Evolutionary conservation across 2,797 vertebrate species (phyloP).

Genomic region (Sebastolobus altivelis): DNA sequence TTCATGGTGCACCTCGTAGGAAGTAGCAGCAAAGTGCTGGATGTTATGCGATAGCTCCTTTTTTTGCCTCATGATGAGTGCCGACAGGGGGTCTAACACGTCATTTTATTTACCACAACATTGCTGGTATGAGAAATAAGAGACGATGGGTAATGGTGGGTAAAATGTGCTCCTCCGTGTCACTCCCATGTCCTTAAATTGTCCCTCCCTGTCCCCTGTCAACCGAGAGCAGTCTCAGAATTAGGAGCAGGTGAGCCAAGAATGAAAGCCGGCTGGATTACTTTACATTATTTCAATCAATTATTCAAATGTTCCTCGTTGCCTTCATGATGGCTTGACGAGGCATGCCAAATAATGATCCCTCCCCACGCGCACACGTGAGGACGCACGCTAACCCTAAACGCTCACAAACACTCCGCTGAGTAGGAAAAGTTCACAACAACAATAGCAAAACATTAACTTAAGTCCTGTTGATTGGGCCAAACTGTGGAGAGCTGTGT

Average conservation of each 20-base stretch:
- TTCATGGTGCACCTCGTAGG: not conserved
- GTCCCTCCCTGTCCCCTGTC: constrained; percentile 76
- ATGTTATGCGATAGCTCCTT: not conserved
- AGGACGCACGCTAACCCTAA: constrained; percentile 1
- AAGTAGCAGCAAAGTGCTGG: not conserved
- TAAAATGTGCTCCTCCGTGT: constrained; percentile 79
- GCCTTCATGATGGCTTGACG: constrained; percentile 77
- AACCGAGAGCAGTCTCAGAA: constrained; percentile 75
- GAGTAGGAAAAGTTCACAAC: constrained; percentile 51
- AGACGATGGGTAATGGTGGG: constrained; percentile 78
- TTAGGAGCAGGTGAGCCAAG: constrained; percentile 80
- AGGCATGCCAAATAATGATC: constrained; percentile 76
- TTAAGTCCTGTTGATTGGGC: constrained; percentile 59
- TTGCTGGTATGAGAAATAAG: constrained; percentile 67
- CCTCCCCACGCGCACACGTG: constrained; percentile 43
- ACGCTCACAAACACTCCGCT: constrained; percentile 30
- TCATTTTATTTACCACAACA: constrained; percentile 67
- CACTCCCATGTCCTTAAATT: constrained; percentile 82
- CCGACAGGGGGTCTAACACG: constrained; percentile 44
- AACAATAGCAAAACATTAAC: constrained; percentile 48
- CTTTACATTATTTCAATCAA: constrained; percentile 90
- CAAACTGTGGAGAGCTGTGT: constrained; percentile 55
- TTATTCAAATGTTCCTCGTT: constrained; percentile 86
- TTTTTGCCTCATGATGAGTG: constrained; percentile 31
- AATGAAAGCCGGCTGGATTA: constrained; percentile 85